These are phyloP conservation scores for Mesochorus sp. DNA, from an alignment of 2,888 invertebrate genomes.

Conservation along the genomic window DNA sequence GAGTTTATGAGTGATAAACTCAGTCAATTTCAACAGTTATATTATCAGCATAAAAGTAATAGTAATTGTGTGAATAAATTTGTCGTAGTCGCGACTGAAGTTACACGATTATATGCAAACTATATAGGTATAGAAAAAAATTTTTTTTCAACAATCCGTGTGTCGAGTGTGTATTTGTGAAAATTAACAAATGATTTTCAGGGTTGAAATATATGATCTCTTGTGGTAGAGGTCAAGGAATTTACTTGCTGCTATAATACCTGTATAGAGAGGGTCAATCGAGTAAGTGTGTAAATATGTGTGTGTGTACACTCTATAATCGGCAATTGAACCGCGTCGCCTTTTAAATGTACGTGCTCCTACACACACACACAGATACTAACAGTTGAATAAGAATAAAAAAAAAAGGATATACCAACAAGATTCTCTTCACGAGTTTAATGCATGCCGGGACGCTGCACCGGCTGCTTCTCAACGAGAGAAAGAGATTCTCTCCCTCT, in stretches of 20 bases:
- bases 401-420: slow-evolving; percentile 8
- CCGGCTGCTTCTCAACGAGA: slow-evolving; percentile 33
- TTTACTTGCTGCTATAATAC: slow-evolving; percentile 45
- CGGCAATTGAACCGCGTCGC: slow-evolving; percentile 43
- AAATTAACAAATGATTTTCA: slow-evolving; percentile 59
- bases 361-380: slow-evolving; percentile 25
- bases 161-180: not conserved
- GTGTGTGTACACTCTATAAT: not conserved
- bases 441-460: slow-evolving; percentile 39
- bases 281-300: slow-evolving; percentile 16
- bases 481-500: slow-evolving; percentile 24
- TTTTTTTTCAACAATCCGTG: not conserved
- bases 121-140: not conserved
- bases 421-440: slow-evolving; percentile 42
- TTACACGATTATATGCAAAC: slow-evolving; percentile 31
- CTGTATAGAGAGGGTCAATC: slow-evolving; percentile 49
- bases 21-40: slow-evolving; percentile 45
- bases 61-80: slow-evolving; percentile 57
- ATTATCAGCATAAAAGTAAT: slow-evolving; percentile 38
- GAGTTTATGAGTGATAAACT: slow-evolving; percentile 44
- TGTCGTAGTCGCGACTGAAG: slow-evolving; percentile 25
- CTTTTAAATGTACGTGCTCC: slow-evolving; percentile 37
- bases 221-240: slow-evolving; percentile 52
- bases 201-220: slow-evolving; percentile 53
- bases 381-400: not conserved